Conservation (phyloP, 2,888 invertebrate genomes). For the Eristalis pertinax region DNA sequence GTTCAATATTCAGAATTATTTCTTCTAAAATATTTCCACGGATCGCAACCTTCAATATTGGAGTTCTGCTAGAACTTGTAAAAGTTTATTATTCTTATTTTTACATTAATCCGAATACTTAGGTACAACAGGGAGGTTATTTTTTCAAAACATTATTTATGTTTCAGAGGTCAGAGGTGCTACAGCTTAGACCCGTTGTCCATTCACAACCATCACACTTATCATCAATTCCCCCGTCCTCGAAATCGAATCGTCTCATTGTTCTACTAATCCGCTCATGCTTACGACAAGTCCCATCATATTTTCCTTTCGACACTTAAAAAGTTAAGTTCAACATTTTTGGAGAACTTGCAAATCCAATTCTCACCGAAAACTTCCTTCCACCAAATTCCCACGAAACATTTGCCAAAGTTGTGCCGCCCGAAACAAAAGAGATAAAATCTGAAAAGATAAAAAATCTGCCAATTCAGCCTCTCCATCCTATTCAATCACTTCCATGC, state of each 20-base stretch:
- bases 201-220: too few species aligned
- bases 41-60: too few species aligned
- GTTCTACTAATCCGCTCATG: background rate
- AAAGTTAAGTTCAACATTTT: slow-evolving; percentile 1
- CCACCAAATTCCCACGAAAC: background rate
- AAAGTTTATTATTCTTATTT: too few species aligned
- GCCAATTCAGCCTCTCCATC: background rate
- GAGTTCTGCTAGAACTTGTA: too few species aligned
- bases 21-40: too few species aligned
- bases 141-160: too few species aligned
- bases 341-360: slow-evolving; percentile 5
- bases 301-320: background rate
- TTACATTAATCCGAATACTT: too few species aligned
- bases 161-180: too few species aligned
- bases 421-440: background rate
- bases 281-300: background rate
- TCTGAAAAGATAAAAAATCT: background rate
- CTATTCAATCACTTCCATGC: background rate
- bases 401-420: background rate
- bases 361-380: background rate
- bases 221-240: background rate
- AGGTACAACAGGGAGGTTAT: too few species aligned
- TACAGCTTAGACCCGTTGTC: too few species aligned
- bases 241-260: background rate
- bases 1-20: too few species aligned